Evolutionary conservation across 2,113 vertebrate species (phyloP).

Genomic region (Baryphthengus martii): DNA sequence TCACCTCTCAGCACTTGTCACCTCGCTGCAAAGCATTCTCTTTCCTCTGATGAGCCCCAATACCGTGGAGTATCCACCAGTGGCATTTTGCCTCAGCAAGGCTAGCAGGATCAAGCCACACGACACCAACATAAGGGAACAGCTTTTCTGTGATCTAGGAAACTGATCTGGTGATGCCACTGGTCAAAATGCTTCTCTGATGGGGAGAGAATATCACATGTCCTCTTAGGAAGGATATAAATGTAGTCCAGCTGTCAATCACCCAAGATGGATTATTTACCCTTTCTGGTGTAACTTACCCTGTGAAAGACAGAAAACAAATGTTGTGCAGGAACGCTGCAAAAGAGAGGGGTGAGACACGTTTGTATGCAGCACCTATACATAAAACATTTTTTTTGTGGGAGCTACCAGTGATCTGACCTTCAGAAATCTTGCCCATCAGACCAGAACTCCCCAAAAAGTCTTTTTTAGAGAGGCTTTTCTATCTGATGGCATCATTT

Average conservation of each 20-base stretch:
- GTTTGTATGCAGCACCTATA: not conserved
- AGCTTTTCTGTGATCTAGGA: conserved; percentile 21
- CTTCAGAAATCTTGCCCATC: not conserved
- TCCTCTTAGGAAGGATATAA: not conserved
- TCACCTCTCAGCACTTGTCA: not conserved
- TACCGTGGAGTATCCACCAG: not conserved
- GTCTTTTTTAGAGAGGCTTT: not conserved
- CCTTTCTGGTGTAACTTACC: not conserved
- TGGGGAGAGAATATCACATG: not conserved
- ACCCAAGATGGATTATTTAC: not conserved
- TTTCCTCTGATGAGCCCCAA: not conserved
- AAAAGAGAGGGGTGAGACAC: not conserved
- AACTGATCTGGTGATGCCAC: not conserved
- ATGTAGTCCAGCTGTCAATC: not conserved
- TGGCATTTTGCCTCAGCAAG: conserved; percentile 10
- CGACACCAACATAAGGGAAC: not conserved
- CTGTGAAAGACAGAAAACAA: not conserved
- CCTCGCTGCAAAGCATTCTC: not conserved
- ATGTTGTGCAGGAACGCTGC: not conserved
- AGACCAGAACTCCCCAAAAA: not conserved
- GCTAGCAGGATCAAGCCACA: not conserved
- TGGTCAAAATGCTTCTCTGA: not conserved
- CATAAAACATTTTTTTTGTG: not conserved
- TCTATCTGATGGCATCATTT: not conserved
- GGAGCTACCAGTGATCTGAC: not conserved